Evolutionary conservation across 2,888 invertebrate genomes (phyloP), one percentile per base, ranked within the genome.

Genomic region (Noctuana brunneofusca): DNA sequence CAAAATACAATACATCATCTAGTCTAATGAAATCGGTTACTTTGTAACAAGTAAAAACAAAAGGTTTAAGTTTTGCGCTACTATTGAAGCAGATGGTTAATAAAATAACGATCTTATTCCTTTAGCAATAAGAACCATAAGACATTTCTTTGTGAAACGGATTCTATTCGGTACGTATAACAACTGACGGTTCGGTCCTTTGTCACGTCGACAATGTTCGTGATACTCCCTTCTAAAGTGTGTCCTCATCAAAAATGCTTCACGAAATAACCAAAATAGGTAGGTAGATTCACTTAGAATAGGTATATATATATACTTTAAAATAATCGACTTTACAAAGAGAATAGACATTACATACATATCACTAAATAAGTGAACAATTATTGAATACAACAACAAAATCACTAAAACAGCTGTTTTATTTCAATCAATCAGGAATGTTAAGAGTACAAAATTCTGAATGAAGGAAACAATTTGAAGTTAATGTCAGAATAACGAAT

Each of bases 201-300:
- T 41, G 38, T 41, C 8, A 16, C 38, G 46, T 46, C 20, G 12
- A 18, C 14, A 20, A 20, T 46, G 20, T 20, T 46, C 46, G 46
- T 20, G 46, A 46, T 20, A 18, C 12, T 20, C 46, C 46, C 46
- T 46, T 46, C 46, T 20, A 46, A 46, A 46, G 46, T 46, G 46
- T 46, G 11, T 38, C 20, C 46, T 20, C 46, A 46, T 46, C 46
- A 46, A 20, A 43, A 20, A 14, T 41, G 20, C 46, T 18, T 46
- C 46, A 20, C 46, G 46, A 20, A 46, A 20, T 11, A 46, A 46
- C 11, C 20, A 20, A 46, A 1, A n/a, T n/a, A n/a, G n/a, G n/a
- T n/a, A n/a, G n/a, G n/a, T n/a, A n/a, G n/a, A n/a, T n/a, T n/a
- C n/a, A n/a, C n/a, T n/a, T n/a, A n/a, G n/a, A n/a, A n/a, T n/a